A percentile compares a stretch with the other conserved stretches of the same genome.
phyloP scores from a whole-genome alignment of 2,888 invertebrate genomes.

The Thereva unica region DNA sequence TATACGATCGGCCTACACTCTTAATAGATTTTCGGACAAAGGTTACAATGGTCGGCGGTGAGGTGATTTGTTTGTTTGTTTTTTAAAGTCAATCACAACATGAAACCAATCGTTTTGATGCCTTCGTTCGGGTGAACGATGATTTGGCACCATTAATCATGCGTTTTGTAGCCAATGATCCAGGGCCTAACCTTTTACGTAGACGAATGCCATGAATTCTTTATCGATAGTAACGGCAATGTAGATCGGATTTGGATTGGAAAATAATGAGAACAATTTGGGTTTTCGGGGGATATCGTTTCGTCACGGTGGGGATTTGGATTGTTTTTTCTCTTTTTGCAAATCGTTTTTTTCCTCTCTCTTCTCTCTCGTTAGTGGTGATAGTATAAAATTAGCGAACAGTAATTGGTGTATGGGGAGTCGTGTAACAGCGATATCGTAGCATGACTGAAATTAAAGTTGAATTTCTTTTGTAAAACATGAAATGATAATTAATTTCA shows the following conservation, averaged over 20 bases:
- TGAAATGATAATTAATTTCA: too few species aligned
- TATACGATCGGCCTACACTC: conserved; percentile 4
- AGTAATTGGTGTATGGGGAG: too few species aligned
- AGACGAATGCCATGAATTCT: conserved; percentile 30
- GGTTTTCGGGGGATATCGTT: conserved; percentile 11
- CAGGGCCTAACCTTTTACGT: conserved; percentile 21
- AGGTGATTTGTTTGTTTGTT: conserved; percentile 33
- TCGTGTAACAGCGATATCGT: too few species aligned
- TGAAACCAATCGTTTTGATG: conserved; percentile 26
- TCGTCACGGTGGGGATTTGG: conserved; percentile 10
- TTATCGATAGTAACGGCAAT: conserved; percentile 11
- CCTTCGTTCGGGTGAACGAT: conserved; percentile 23
- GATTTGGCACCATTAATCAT: conserved; percentile 33
- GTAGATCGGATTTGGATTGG: conserved; percentile 8
- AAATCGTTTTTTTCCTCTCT: too few species aligned
- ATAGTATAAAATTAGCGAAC: too few species aligned
- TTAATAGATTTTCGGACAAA: conserved; percentile 29
- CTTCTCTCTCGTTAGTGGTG: too few species aligned
- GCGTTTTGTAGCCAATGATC: conserved; percentile 5
- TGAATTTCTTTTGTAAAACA: too few species aligned
- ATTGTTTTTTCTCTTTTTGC: too few species aligned
- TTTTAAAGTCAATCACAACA: conserved; percentile 27
- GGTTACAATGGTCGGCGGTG: conserved; percentile 1
- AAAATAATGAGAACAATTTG: conserved; percentile 3
- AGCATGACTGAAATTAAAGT: too few species aligned